Percentiles rank a stretch among this genome's conserved stretches.
These are phyloP conservation scores for Panopea generosa DNA, from an alignment of 2,888 invertebrate genomes.

Conservation along the genomic window DNA sequence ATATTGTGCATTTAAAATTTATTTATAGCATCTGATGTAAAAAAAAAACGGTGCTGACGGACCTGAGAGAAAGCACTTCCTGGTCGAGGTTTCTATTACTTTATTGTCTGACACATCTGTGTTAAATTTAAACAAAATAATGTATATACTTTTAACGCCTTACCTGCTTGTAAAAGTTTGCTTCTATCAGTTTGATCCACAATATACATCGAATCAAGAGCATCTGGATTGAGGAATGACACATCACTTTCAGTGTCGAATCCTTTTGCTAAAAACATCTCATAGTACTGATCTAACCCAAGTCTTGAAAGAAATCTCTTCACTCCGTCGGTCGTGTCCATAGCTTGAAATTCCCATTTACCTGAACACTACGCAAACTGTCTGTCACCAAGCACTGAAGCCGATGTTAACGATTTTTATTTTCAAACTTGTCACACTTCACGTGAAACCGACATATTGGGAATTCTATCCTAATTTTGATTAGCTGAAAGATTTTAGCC, in stretches of 20 bases:
- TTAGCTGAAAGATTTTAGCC: not conserved
- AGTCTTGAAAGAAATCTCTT: conserved; percentile 71
- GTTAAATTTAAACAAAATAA: too few species aligned
- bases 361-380: not conserved
- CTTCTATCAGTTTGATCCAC: conserved; percentile 65
- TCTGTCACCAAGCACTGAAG: not conserved
- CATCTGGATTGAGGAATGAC: conserved; percentile 65
- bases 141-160: conserved; percentile 12
- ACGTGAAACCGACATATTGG: not conserved
- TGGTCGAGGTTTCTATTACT: too few species aligned
- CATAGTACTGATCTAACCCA: conserved; percentile 73
- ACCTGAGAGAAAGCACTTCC: too few species aligned
- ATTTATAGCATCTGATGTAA: too few species aligned
- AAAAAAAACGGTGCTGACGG: too few species aligned
- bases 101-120: too few species aligned
- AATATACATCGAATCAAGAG: conserved; percentile 76
- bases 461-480: not conserved
- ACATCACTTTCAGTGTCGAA: conserved; percentile 80
- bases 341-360: not conserved
- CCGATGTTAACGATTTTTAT: not conserved
- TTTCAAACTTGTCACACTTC: conserved; percentile 1
- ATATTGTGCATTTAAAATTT: too few species aligned
- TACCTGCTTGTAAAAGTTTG: conserved; percentile 67
- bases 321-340: conserved; percentile 69
- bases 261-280: conserved; percentile 79